Conservation (phyloP, 2,797 vertebrate genomes). For the Onychomys leucogaster region DNA sequence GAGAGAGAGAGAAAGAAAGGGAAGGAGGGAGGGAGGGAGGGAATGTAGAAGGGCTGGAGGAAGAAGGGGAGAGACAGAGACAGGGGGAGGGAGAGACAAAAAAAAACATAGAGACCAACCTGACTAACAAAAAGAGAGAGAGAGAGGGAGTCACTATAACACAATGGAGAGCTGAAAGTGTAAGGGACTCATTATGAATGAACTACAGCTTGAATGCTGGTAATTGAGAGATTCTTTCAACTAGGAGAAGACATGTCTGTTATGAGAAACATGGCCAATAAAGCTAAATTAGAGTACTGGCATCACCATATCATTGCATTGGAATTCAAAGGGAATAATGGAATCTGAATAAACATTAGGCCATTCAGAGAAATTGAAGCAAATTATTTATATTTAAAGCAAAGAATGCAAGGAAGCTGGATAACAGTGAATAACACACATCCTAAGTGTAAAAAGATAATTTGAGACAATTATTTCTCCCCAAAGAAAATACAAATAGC, state of each 20-base stretch:
- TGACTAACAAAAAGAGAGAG: rapidly evolving
- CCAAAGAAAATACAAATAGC: neutral
- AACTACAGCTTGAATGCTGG: neutral
- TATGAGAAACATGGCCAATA: conserved; percentile 28
- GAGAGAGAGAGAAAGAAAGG: neutral
- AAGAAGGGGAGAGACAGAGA: neutral
- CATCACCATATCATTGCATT: neutral
- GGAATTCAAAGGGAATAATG: neutral
- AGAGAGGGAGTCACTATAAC: neutral
- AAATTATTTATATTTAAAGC: conserved; percentile 28
- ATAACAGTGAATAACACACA: neutral
- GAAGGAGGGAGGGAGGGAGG: neutral
- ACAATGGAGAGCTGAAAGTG: neutral
- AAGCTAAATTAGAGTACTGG: neutral
- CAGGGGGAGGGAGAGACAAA: too few relatives aligned
- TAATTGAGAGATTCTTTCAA: conserved; percentile 1
- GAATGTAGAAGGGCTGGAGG: too few relatives aligned
- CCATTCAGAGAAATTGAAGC: neutral
- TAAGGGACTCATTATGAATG: neutral
- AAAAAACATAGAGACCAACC: too few relatives aligned
- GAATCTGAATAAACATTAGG: conserved; percentile 29
- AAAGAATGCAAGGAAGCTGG: neutral
- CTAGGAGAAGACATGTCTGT: neutral
- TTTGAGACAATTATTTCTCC: neutral
- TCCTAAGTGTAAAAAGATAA: neutral